phyloP scores from a whole-genome alignment of 2,113 vertebrate genomes.

The Hiodon tergisus region DNA sequence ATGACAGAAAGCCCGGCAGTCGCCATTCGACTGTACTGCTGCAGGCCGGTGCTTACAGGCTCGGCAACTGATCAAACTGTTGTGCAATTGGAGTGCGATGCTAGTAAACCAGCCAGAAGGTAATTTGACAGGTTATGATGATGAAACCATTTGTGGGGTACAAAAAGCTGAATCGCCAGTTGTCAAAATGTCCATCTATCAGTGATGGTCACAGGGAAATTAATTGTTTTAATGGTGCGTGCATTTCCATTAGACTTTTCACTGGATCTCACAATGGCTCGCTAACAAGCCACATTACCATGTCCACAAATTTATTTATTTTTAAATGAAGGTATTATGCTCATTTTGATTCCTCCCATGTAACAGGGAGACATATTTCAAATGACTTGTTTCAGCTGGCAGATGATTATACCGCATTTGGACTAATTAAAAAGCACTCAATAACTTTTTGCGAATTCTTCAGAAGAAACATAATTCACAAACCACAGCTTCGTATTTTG shows the following conservation, averaged over 20 bases:
- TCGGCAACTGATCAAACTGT: neutral
- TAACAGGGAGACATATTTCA: neutral
- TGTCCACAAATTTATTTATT: neutral
- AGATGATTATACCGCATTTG: neutral
- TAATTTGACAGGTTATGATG: neutral
- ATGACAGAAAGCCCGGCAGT: slow-evolving; percentile 22
- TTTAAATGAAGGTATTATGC: neutral
- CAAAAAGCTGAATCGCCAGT: neutral
- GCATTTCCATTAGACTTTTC: neutral
- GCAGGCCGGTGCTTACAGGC: neutral
- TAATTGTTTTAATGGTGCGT: neutral
- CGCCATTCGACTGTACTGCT: neutral
- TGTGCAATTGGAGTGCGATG: neutral
- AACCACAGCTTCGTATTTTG: neutral
- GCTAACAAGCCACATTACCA: neutral
- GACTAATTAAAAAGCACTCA: neutral
- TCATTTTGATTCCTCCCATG: neutral
- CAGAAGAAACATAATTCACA: neutral
- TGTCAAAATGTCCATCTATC: no score
- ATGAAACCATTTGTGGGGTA: neutral
- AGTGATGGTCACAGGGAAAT: neutral
- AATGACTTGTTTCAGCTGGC: neutral
- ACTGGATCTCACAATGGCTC: neutral
- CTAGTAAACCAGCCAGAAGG: neutral
- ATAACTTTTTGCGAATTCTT: neutral